These are phyloP conservation scores for Leptopilina boulardi DNA, from an alignment of 1,140 invertebrate species.

Conservation along the genomic window DNA sequence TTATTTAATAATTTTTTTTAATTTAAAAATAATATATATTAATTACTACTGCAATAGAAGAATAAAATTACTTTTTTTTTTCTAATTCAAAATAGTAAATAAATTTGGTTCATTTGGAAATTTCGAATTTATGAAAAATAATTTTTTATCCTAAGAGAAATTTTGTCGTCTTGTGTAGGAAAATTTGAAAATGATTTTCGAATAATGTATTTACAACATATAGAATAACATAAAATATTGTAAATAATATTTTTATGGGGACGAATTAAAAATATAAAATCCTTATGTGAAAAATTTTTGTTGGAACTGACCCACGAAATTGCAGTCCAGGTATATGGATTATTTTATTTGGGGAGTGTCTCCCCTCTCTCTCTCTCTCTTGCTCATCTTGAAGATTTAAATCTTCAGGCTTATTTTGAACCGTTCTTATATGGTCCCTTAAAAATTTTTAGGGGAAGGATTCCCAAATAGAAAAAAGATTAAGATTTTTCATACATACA, in stretches of 20 bases:
- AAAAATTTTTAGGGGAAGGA: not conserved
- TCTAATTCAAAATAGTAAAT: too few species aligned
- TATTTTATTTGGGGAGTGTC: slow-evolving; percentile 10
- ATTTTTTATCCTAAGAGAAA: too few species aligned
- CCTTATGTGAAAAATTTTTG: not conserved
- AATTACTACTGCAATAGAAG: too few species aligned
- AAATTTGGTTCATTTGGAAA: too few species aligned
- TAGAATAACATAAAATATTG: too few species aligned
- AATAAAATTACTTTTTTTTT: too few species aligned
- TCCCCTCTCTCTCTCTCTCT: not conserved
- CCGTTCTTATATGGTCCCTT: slow-evolving; percentile 3
- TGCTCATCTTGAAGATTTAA: not conserved
- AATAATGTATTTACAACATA: too few species aligned
- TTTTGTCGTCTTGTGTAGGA: too few species aligned
- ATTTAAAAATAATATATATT: too few species aligned
- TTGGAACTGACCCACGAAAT: not conserved
- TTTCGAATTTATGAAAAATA: too few species aligned
- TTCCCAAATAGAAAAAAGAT: not conserved
- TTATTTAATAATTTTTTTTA: too few species aligned
- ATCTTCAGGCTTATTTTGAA: slow-evolving; percentile 3
- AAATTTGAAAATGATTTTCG: too few species aligned
- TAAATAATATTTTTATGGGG: not conserved
- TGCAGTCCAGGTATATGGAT: slow-evolving; percentile 11
- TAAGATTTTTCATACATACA: slow-evolving; percentile 13
- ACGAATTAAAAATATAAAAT: not conserved